Evolutionary conservation across 1,140 invertebrate species (phyloP).

Genomic region (Brachionus asplanchnoidis): DNA sequence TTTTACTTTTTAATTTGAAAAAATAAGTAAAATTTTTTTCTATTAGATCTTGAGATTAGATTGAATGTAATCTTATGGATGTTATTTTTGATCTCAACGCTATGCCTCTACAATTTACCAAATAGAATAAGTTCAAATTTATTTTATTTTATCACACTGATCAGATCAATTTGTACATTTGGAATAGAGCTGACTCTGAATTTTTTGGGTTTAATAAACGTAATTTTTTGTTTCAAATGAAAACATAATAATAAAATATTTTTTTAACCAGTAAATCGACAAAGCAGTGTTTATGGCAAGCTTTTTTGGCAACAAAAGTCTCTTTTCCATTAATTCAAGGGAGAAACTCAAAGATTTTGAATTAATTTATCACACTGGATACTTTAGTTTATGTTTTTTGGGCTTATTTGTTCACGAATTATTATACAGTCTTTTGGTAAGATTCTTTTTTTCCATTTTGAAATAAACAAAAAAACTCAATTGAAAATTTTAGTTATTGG

Average conservation of each 20-base stretch:
- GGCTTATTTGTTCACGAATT: constrained; percentile 92
- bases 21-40: neutral
- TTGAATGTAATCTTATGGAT: constrained; percentile 65
- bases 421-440: constrained; percentile 90
- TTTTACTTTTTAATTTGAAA: too few relatives aligned
- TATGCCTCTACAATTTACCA: constrained; percentile 44
- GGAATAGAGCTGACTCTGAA: constrained; percentile 81
- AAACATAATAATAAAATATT: neutral
- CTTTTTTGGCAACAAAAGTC: constrained; percentile 95
- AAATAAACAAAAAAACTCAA: constrained; percentile 33
- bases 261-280: constrained; percentile 69
- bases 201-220: constrained; percentile 76
- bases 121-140: constrained; percentile 47
- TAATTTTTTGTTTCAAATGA: constrained; percentile 51
- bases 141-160: constrained; percentile 71
- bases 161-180: constrained; percentile 79
- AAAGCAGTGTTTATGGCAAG: constrained; percentile 91
- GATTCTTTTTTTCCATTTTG: constrained; percentile 59
- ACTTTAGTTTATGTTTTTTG: constrained; percentile 81
- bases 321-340: constrained; percentile 75
- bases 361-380: constrained; percentile 83
- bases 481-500: constrained; percentile 67
- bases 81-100: constrained; percentile 69
- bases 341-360: constrained; percentile 81
- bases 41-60: neutral